These are phyloP conservation scores for Ceratitis capitata DNA, from an alignment of 1,140 invertebrate genomes.

Conservation along the genomic window DNA sequence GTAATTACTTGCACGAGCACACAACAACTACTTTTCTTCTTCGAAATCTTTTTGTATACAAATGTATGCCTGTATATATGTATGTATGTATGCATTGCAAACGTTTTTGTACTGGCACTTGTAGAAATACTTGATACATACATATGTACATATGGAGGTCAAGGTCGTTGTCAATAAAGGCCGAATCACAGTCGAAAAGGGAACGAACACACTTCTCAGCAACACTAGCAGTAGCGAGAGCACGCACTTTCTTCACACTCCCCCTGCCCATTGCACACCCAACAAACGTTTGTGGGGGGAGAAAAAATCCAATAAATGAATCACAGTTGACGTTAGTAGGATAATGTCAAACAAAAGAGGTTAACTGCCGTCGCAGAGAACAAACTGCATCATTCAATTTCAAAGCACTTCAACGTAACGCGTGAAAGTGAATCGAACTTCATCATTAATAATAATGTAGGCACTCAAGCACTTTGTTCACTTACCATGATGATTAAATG, in stretches of 20 bases:
- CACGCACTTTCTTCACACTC: not conserved
- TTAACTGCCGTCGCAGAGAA: not conserved
- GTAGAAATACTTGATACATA: too few relatives aligned
- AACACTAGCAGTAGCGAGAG: too few relatives aligned
- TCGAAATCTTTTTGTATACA: not conserved
- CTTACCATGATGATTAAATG: constrained; percentile 45
- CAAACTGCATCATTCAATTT: not conserved
- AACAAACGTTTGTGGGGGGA: not conserved
- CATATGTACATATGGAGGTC: not conserved
- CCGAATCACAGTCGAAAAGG: not conserved
- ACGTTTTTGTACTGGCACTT: too few relatives aligned
- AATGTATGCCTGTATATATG: too few relatives aligned
- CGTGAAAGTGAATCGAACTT: too few relatives aligned
- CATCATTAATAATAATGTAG: too few relatives aligned
- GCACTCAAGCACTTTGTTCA: constrained; percentile 3
- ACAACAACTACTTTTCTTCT: not conserved
- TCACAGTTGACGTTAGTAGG: not conserved
- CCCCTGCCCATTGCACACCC: not conserved
- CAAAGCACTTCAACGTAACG: not conserved
- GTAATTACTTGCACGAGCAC: not conserved
- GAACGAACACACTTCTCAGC: not conserved
- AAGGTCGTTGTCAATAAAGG: not conserved
- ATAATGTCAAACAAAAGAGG: not conserved
- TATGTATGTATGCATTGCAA: too few relatives aligned
- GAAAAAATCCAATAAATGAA: not conserved